These are phyloP conservation scores for Microcebus jonahi DNA, from an alignment of 2,113 vertebrate genomes.

Conservation along the genomic window DNA sequence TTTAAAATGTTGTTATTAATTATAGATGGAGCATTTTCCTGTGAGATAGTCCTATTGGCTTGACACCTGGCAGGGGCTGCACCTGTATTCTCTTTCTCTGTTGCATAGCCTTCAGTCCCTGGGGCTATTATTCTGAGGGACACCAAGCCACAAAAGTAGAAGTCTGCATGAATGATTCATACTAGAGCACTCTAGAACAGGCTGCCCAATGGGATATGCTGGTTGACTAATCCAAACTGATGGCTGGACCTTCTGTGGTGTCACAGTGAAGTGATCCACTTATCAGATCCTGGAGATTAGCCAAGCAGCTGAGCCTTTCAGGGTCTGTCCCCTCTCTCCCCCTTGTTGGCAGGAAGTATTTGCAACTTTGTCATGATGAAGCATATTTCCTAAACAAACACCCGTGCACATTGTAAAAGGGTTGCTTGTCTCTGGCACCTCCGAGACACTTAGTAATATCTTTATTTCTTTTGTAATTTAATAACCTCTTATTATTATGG, in stretches of 20 bases:
- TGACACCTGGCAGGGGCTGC: constrained; percentile 46
- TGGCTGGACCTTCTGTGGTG: not conserved
- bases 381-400: not conserved
- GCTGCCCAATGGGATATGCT: not conserved
- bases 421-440: not conserved
- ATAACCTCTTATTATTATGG: not conserved
- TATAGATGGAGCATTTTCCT: constrained; percentile 62
- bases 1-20: constrained; percentile 64
- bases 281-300: not conserved
- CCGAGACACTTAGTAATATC: not conserved
- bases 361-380: not conserved
- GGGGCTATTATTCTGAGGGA: constrained; percentile 40
- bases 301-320: not conserved
- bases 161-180: constrained; percentile 56
- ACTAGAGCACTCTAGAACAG: constrained; percentile 48
- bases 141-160: constrained; percentile 27
- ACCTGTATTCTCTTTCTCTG: constrained; percentile 51
- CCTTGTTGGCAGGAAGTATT: not conserved
- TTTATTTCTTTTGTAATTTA: not conserved
- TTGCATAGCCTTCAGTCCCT: not conserved
- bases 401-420: not conserved
- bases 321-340: not conserved
- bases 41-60: constrained; percentile 20
- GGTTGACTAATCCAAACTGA: not conserved
- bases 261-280: not conserved